These are phyloP conservation scores for Ctenopoma multispine DNA, from an alignment of 2,797 vertebrate genomes.

Conservation along the genomic window DNA sequence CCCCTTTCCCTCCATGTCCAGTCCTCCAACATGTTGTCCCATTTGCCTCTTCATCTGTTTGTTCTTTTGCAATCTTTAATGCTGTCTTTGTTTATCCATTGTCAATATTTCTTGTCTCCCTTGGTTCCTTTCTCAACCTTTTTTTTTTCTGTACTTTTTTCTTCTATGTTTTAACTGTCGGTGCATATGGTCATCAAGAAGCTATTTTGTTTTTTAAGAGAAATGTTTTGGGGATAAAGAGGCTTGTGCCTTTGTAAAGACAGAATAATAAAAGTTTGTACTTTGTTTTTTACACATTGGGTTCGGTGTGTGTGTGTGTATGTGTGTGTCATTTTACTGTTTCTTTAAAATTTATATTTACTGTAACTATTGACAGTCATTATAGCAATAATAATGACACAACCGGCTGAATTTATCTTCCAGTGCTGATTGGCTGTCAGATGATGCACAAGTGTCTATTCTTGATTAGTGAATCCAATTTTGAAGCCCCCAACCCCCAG, in stretches of 20 bases:
- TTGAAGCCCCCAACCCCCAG: slow-evolving; percentile 1
- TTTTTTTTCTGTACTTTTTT: slow-evolving; percentile 65
- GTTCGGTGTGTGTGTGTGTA: slow-evolving; percentile 25
- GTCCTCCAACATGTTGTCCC: slow-evolving; percentile 62
- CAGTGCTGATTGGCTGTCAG: slow-evolving; percentile 24
- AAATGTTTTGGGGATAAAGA: slow-evolving; percentile 89
- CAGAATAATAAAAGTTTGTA: slow-evolving; percentile 99
- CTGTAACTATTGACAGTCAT: not conserved
- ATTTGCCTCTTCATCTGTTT: slow-evolving; percentile 55
- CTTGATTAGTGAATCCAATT: slow-evolving; percentile 54
- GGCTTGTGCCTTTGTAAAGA: slow-evolving; percentile 99
- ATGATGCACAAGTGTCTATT: slow-evolving; percentile 63
- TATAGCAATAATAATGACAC: not conserved
- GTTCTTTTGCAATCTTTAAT: slow-evolving; percentile 41
- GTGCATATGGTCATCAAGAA: slow-evolving; percentile 93
- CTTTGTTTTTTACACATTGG: slow-evolving; percentile 94
- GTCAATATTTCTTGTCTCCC: slow-evolving; percentile 56
- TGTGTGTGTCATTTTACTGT: slow-evolving; percentile 30
- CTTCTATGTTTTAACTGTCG: slow-evolving; percentile 68
- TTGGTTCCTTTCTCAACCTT: slow-evolving; percentile 43
- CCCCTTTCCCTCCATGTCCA: slow-evolving; percentile 52
- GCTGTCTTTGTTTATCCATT: slow-evolving; percentile 40
- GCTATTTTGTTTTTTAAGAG: slow-evolving; percentile 92
- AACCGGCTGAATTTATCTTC: slow-evolving; percentile 12
- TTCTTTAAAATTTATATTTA: not conserved